Conservation (phyloP, 92 coral and sea anemone genomes). For the Meandrina meandrites region DNA sequence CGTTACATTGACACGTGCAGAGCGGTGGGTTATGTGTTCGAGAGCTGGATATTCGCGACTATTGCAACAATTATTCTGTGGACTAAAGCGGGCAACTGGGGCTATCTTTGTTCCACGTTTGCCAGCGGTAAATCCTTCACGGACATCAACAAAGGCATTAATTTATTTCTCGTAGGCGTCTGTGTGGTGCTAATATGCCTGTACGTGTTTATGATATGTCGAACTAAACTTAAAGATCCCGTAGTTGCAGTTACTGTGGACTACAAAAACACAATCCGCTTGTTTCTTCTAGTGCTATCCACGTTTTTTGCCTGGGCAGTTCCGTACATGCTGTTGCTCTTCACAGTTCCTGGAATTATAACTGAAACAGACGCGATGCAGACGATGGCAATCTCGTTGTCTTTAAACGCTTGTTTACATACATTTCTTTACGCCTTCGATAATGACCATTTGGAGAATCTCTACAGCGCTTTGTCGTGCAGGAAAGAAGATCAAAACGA, state of each 20-base stretch:
- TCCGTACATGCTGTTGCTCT: slow-evolving; percentile 72
- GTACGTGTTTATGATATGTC: slow-evolving; percentile 62
- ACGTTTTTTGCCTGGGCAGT: slow-evolving; percentile 76
- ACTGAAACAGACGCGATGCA: slow-evolving; percentile 78
- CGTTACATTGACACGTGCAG: slow-evolving; percentile 79
- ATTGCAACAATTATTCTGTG: slow-evolving; percentile 77
- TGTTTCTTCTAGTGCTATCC: slow-evolving; percentile 66
- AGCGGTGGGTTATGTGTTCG: slow-evolving; percentile 81
- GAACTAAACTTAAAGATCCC: slow-evolving; percentile 56
- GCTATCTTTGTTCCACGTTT: slow-evolving; percentile 81
- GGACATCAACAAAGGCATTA: slow-evolving; percentile 74
- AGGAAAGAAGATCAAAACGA: slow-evolving; percentile 51
- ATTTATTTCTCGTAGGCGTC: slow-evolving; percentile 57
- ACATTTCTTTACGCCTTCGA: slow-evolving; percentile 84
- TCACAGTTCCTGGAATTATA: slow-evolving; percentile 66
- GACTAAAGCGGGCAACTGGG: slow-evolving; percentile 84
- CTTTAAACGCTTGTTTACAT: slow-evolving; percentile 83
- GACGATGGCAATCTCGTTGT: slow-evolving; percentile 72
- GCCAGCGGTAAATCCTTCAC: slow-evolving; percentile 63
- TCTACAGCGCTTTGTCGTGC: slow-evolving; percentile 77
- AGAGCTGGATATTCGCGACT: slow-evolving; percentile 84
- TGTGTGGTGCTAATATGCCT: slow-evolving; percentile 63
- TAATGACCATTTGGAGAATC: slow-evolving; percentile 77
- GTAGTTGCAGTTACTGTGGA: slow-evolving; percentile 44
- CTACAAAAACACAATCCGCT: slow-evolving; percentile 72